Base-by-base conservation (phyloP, 2,113 vertebrate genomes). In the Pycnonotus jocosus region DNA sequence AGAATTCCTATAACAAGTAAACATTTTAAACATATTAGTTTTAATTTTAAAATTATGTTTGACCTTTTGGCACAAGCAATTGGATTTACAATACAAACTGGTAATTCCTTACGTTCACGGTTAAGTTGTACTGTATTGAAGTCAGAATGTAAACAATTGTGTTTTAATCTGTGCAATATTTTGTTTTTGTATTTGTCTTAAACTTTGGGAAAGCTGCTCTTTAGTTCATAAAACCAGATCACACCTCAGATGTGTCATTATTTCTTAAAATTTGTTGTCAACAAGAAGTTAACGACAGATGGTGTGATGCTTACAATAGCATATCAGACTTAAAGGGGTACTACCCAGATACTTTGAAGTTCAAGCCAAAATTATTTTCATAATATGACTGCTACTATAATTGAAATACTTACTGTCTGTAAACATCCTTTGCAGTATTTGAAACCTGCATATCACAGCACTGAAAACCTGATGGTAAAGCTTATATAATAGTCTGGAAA, bases 111-210 rank as follows among this genome's bases (percentile, higher is more conserved):
- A 62, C 8, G 14, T 88, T 90, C 51, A 47, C 1, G 9, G 83
- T 93, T 81, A 78, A 92, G 51, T 66, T 95, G 87, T 95, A 94
- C 87, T 93, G 60, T 92, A 69, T 38, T 45, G 92, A 94, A 94
- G 71, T 95, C 88, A 71, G 96, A 97, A 96, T 95, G 95, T 96
- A 96, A 97, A 95, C 93, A 94, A 70, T 47, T 95, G 87, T 94
- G 90, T 92, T 97, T 89, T 93, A 96, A 88, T 61, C 85, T 89
- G 96, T 97, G 97, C 96, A 97, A 97, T 97, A 95, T 95, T 92
- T 94, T 90, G 82, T 91, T 93, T 92, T 76, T 69, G 65, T 94
- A 92, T 89, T 93, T 97, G 93, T 97, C 92, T 95, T 94, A 93
- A 94, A 95, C 56, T 90, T 96, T 90, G 88, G 71, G 38, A 94